phyloP scores from a whole-genome alignment of 2,797 vertebrate species.

The Neoniphon sammara region DNA sequence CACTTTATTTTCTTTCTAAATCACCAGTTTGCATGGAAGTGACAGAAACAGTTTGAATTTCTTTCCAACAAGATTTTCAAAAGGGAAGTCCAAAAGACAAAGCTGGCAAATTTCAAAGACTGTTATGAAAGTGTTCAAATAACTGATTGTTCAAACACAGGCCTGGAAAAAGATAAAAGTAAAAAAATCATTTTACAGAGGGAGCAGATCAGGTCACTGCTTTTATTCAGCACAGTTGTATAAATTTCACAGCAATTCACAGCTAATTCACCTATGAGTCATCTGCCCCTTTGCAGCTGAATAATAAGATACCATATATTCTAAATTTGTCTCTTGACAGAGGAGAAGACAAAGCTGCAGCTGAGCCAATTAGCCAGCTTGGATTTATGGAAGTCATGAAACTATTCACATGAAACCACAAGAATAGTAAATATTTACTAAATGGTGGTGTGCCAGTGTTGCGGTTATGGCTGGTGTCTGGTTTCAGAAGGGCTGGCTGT shows the following conservation, averaged over 20 bases:
- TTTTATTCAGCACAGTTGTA: not conserved
- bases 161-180: conserved; percentile 1
- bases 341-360: conserved; percentile 7
- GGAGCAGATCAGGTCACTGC: conserved; percentile 21
- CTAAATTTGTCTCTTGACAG: not conserved
- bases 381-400: conserved; percentile 10
- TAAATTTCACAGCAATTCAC: conserved; percentile 12
- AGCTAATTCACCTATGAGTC: conserved; percentile 8
- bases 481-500: conserved; percentile 45
- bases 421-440: conserved; percentile 58
- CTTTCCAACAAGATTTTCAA: not conserved
- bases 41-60: not conserved
- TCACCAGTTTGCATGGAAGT: not conserved
- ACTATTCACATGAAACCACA: conserved; percentile 26
- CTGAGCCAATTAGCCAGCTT: not conserved
- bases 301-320: not conserved
- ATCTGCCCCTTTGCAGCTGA: not conserved
- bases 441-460: conserved; percentile 29
- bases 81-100: not conserved
- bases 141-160: not conserved
- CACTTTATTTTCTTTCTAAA: not conserved
- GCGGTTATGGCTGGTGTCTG: conserved; percentile 52
- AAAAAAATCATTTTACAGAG: not conserved
- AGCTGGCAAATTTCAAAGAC: conserved; percentile 6
- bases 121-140: not conserved